Percentiles rank a stretch among this genome's conserved stretches.
Evolutionary conservation across 2,113 vertebrate species (phyloP).

Genomic region (Tenebrosternarchus preto): DNA sequence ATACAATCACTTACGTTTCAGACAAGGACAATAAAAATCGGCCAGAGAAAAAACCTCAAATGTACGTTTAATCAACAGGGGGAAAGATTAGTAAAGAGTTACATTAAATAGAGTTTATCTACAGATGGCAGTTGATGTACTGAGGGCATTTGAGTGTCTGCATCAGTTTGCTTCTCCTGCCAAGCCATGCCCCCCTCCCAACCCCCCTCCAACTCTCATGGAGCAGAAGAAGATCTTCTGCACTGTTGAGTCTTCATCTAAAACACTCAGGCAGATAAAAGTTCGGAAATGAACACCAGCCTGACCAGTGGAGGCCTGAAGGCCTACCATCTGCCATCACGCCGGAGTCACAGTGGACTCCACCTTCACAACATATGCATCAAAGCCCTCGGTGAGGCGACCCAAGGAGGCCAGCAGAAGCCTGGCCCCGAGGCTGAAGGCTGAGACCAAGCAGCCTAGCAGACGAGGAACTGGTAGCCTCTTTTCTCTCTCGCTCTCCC

Average conservation of each 20-base stretch:
- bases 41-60: constrained; percentile 23
- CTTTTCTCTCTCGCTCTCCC: constrained; percentile 27
- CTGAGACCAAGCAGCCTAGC: constrained; percentile 63
- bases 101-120: constrained; percentile 43
- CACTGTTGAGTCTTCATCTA: constrained; percentile 86
- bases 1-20: constrained; percentile 40
- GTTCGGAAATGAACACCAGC: constrained; percentile 84
- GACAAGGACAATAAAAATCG: constrained; percentile 47
- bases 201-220: constrained; percentile 3
- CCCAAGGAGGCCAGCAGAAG: constrained; percentile 76
- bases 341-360: constrained; percentile 80
- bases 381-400: constrained; percentile 84
- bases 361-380: constrained; percentile 88
- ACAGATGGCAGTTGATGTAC: constrained; percentile 40
- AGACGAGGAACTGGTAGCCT: constrained; percentile 60
- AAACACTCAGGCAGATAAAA: constrained; percentile 70
- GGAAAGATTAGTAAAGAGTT: constrained; percentile 29
- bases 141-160: constrained; percentile 46
- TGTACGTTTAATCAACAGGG: constrained; percentile 38
- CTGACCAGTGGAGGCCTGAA: constrained; percentile 85
- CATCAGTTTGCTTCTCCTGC: constrained; percentile 1
- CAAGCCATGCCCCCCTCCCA: constrained; percentile 11
- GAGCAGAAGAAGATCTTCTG: constrained; percentile 79
- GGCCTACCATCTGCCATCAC: constrained; percentile 88
- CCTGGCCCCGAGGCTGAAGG: constrained; percentile 73